Base-by-base conservation (phyloP, 1,140 invertebrate genomes). In the Tyrophagus putrescentiae region DNA sequence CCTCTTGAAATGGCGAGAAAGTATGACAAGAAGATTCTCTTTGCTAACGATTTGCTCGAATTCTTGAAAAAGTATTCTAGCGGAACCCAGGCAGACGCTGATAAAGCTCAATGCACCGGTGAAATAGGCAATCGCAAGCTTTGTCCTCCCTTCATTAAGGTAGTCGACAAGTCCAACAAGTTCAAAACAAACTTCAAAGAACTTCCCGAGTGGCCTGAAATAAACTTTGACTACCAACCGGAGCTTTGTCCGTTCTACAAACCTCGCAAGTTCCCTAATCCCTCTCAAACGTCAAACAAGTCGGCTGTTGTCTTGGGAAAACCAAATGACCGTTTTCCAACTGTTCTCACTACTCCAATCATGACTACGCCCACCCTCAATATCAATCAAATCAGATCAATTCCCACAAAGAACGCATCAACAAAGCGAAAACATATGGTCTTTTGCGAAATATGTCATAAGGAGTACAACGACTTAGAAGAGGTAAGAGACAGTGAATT, bases 371-470 rank as follows among this genome's bases (percentile, higher is more conserved):
- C 9, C 11, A 32, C 52, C 6, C 45, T 29, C 16, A 50, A 16
- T 50, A 50, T 50, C 6, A 50, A 50, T 31, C n/a, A n/a, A n/a
- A 27, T 13, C 25, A 54, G 39, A 31, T 33, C 52, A 7, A 32
- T 54, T 54, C 2, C 45, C 7, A 50, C 45, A 1, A 54, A 25
- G 11, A 54, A 13, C 16, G 2, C 39, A 18, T n/a, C n/a, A n/a
- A 1, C 52, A 11, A 54, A 54, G 3, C 32, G 27, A 27, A 54
- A 32, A 31, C 13, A 33, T 33, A 25, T 54, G 2, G 39, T 34
- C n/a, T 54, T 31, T 54, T 54, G 52, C 39, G 52, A 54, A 54
- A 54, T 54, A 27, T 54, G 52, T 32, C 52, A 33, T 54, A 54
- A 54, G 39, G 52, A 54, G 3, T 54, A n/a, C 39, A 33, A 9